phyloP scores from a whole-genome alignment of 37 sponge, comb jelly and placozoan species.

The Chondrilla cf. caribensis region DNA sequence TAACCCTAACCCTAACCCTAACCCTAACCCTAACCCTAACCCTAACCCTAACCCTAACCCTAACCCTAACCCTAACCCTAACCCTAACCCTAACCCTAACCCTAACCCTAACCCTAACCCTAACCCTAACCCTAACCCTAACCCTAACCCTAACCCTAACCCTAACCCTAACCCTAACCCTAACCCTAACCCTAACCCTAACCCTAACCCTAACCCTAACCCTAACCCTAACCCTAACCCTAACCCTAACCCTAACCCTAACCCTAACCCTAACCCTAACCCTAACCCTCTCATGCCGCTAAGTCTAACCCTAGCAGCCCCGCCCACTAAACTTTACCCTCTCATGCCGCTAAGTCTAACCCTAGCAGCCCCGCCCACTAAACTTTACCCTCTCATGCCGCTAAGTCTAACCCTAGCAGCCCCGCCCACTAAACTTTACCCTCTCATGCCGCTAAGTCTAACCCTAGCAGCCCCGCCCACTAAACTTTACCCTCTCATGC shows the following conservation, averaged over 20 bases:
- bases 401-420: too few species aligned
- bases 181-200: not conserved
- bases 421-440: too few species aligned
- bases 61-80: not conserved
- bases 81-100: not conserved
- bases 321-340: too few species aligned
- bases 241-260: not conserved
- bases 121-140: not conserved
- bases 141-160: not conserved
- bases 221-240: not conserved
- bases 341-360: too few species aligned
- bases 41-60: not conserved
- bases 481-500: too few species aligned
- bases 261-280: too few species aligned
- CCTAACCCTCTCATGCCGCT: too few species aligned
- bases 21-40: not conserved
- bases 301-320: too few species aligned
- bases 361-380: too few species aligned
- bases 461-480: too few species aligned
- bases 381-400: too few species aligned
- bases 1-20: not conserved
- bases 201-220: not conserved
- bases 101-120: not conserved
- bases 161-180: not conserved
- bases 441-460: too few species aligned